Percentiles rank a stretch among this genome's conserved stretches.
phyloP scores from a whole-genome alignment of 2,113 vertebrate species.

The Scopus umbretta region DNA sequence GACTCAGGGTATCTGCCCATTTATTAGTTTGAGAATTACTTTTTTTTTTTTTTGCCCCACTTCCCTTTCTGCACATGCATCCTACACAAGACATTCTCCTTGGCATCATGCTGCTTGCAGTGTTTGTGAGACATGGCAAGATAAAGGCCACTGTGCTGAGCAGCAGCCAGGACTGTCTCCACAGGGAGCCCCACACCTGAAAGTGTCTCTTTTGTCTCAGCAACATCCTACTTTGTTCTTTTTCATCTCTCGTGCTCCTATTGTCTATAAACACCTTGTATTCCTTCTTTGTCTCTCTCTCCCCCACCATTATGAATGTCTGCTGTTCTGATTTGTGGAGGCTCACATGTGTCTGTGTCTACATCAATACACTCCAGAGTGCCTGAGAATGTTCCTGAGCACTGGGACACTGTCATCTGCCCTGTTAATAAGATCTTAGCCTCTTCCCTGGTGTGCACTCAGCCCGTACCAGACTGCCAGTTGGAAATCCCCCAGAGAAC shows the following conservation, averaged over 20 bases:
- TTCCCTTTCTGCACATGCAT: neutral
- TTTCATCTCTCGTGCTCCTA: neutral
- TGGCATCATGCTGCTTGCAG: neutral
- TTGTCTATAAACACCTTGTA: neutral
- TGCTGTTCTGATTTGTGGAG: neutral
- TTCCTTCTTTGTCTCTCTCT: neutral
- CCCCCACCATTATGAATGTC: neutral
- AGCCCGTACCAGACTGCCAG: neutral
- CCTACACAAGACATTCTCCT: neutral
- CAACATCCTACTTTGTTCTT: neutral
- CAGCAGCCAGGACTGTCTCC: neutral
- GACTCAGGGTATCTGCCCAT: neutral
- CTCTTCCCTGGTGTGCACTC: neutral
- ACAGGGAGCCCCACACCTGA: neutral
- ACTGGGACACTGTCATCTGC: neutral
- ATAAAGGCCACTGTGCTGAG: neutral
- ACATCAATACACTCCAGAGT: neutral
- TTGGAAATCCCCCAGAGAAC: neutral
- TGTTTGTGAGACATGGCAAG: neutral
- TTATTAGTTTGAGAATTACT: neutral
- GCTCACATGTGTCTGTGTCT: fast-evolving
- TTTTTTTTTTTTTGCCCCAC: too few species aligned
- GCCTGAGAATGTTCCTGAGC: neutral
- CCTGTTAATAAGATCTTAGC: neutral
- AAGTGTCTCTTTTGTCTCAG: neutral